Conservation (phyloP, 2,888 invertebrate genomes). For the Periphyllus acericola region DNA sequence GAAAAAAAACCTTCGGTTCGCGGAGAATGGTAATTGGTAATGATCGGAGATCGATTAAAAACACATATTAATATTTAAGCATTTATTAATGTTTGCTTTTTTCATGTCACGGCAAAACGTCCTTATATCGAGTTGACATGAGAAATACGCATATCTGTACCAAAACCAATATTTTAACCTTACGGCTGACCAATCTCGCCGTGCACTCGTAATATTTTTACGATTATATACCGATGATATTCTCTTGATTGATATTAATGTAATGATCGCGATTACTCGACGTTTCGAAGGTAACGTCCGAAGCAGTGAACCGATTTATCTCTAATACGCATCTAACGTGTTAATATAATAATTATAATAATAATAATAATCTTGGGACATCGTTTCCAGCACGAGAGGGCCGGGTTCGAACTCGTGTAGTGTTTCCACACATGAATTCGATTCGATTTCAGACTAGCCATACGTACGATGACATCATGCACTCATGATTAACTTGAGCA, state of each 20-base stretch:
- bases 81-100: background rate
- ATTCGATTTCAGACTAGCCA: too few species aligned
- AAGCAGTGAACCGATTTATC: conserved; percentile 1
- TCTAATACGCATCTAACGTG: background rate
- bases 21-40: conserved; percentile 12
- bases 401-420: background rate
- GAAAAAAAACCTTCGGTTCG: conserved; percentile 8
- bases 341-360: too few species aligned
- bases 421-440: background rate
- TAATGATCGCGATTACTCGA: background rate
- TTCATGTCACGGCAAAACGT: conserved; percentile 19
- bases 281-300: conserved; percentile 34
- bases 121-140: conserved; percentile 12
- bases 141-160: background rate
- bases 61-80: background rate
- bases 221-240: background rate
- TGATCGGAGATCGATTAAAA: conserved; percentile 14
- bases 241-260: conserved; percentile 42
- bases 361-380: background rate
- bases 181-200: background rate
- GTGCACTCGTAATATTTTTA: background rate
- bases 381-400: background rate
- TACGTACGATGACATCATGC: background rate
- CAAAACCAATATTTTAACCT: conserved; percentile 5
- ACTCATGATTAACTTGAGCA: background rate